phyloP scores from a whole-genome alignment of 2,888 invertebrate species.

The Ischnus inquisitorius region DNA sequence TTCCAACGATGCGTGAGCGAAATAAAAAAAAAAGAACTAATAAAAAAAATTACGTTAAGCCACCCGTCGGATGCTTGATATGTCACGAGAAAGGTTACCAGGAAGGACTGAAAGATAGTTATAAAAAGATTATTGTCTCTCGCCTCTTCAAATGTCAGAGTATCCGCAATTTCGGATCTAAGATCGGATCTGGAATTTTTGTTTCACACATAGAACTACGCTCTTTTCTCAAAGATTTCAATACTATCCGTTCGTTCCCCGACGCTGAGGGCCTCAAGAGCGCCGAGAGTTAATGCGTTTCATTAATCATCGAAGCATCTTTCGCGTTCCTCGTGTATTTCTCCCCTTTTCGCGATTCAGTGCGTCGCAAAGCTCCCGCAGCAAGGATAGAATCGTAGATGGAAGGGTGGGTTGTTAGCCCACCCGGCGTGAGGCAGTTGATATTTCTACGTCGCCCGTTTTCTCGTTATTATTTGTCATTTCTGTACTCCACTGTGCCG shows the following conservation, averaged over 20 bases:
- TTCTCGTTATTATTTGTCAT: conserved; percentile 81
- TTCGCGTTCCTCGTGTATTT: conserved; percentile 52
- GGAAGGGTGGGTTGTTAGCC: conserved; percentile 18
- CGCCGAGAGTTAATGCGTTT: conserved; percentile 78
- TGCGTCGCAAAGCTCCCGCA: conserved; percentile 49
- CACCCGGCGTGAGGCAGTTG: conserved; percentile 62
- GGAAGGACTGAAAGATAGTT: neutral
- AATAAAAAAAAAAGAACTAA: conserved; percentile 26
- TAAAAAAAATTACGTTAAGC: conserved; percentile 25
- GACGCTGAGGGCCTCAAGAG: conserved; percentile 63
- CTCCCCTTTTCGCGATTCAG: conserved; percentile 27
- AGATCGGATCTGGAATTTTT: neutral
- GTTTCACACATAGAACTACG: neutral
- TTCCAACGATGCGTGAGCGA: conserved; percentile 31
- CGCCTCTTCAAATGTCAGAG: neutral
- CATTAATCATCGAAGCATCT: conserved; percentile 79
- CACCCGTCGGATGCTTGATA: neutral
- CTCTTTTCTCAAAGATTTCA: too few relatives aligned
- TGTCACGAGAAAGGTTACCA: conserved; percentile 19
- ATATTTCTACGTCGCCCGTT: conserved; percentile 72
- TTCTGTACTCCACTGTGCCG: conserved; percentile 57
- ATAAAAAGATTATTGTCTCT: conserved; percentile 2
- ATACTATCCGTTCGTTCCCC: conserved; percentile 16
- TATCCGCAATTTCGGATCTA: neutral
- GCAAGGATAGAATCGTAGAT: conserved; percentile 3